Base-by-base conservation (phyloP, 2,797 vertebrate genomes). In the Hyperoplus lanceolatus region DNA sequence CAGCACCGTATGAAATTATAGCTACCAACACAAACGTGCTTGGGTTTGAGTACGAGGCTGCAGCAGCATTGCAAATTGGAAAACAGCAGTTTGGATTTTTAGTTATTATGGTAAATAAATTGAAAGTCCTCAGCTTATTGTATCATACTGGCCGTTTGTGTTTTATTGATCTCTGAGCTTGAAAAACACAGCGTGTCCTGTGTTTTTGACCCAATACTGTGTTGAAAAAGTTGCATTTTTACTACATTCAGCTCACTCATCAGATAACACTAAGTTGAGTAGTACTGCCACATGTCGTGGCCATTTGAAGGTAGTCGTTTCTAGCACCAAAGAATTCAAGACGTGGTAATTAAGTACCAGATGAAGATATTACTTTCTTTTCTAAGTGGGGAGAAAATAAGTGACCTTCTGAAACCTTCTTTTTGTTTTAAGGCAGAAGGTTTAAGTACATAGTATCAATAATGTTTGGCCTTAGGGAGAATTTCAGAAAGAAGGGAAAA, bases 251-350 rank as follows among this genome's bases (percentile, higher is more conserved):
- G 48, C 70, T 80, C 67, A 66, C 49, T 59, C n/a, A 51, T 18
- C 42, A 9, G n/a, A 15, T 5, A 64, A 56, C n/a, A 53, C 29
- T 45, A 54, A 49, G 63, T 56, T 12, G 49, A 72, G 29, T 61
- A 42, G 66, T 59, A 38, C n/a, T 39, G 58, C 62, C 71, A 73
- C 48, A 18, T 51, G 14, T 56, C 6, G 29, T 4, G 48, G 53
- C 16, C 4, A 11, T 64, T 50, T 60, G 21, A 73, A 70, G 42
- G 73, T 78, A 45, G 39, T 70, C 3, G 49, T 72, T 57, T 68
- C 0, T 66, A 87, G 88, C 90, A 91, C 86, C 88, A 85, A 66
- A 53, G 51, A 63, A 48, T 75, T 83, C 6, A 76, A 59, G 18
- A 51, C 2, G 41, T 6, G 15, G 39, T 60, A 65, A 73, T 73